phyloP scores from a whole-genome alignment of 2,113 vertebrate genomes.

The Sebastes schlegelii region DNA sequence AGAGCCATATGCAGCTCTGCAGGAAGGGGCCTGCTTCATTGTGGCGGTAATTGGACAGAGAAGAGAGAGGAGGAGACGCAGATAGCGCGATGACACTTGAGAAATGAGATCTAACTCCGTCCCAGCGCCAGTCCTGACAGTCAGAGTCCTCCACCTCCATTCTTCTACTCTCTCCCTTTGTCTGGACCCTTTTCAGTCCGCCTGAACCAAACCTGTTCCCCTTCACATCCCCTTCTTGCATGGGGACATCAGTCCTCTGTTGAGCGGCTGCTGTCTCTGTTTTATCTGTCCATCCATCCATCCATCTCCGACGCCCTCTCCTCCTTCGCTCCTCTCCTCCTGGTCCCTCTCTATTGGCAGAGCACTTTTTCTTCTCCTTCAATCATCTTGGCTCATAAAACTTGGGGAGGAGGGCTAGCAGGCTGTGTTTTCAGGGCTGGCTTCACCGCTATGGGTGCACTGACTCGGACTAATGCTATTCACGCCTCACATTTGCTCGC shows the following conservation, averaged over 20 bases:
- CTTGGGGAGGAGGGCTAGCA: constrained; percentile 72
- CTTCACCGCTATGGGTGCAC: constrained; percentile 80
- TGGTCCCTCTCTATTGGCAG: constrained; percentile 47
- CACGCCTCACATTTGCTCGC: constrained; percentile 78
- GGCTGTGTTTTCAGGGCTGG: constrained; percentile 82
- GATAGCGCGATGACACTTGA: constrained; percentile 81
- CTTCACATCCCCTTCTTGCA: constrained; percentile 71
- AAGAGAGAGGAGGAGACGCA: constrained; percentile 76
- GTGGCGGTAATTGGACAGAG: constrained; percentile 75
- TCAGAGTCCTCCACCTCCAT: constrained; percentile 76
- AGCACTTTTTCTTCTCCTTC: constrained; percentile 69
- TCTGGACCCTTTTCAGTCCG: constrained; percentile 61
- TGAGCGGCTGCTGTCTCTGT: constrained; percentile 71
- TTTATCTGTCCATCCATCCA: constrained; percentile 77
- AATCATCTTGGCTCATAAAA: constrained; percentile 82
- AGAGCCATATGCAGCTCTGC: constrained; percentile 70
- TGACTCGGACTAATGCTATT: constrained; percentile 84
- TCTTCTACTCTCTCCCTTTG: constrained; percentile 69
- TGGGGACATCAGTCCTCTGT: constrained; percentile 72
- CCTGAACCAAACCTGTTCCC: constrained; percentile 79
- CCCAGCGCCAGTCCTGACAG: constrained; percentile 80
- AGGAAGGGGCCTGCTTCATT: constrained; percentile 63
- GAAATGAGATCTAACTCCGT: constrained; percentile 81
- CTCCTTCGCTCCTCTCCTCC: constrained; percentile 50
- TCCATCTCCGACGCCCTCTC: constrained; percentile 66